Conservation (phyloP, 2,797 vertebrate genomes). For the Brotula barbata region DNA sequence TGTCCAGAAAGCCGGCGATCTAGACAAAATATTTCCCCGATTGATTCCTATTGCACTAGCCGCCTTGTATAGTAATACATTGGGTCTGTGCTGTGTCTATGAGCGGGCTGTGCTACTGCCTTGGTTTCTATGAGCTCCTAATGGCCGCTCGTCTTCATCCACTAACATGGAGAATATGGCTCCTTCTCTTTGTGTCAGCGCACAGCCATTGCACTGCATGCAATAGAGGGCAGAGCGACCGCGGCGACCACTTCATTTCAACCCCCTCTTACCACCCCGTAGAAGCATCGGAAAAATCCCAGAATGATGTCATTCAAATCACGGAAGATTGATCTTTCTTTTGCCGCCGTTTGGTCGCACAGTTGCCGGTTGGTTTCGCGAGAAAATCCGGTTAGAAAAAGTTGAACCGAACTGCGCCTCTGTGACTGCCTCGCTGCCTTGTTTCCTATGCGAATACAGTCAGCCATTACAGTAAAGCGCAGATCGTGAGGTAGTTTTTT, state of each 20-base stretch:
- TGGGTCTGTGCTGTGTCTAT: constrained; percentile 80
- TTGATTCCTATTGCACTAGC: constrained; percentile 79
- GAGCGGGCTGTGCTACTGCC: constrained; percentile 77
- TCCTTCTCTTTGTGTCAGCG: constrained; percentile 93
- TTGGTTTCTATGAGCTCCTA: constrained; percentile 83
- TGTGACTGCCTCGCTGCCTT: constrained; percentile 83
- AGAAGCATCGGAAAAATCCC: constrained; percentile 56
- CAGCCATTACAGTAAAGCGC: constrained; percentile 96
- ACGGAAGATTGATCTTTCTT: constrained; percentile 63
- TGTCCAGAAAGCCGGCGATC: constrained; percentile 64
- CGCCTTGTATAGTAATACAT: constrained; percentile 82
- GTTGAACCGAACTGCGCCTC: constrained; percentile 87
- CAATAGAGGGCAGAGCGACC: constrained; percentile 83
- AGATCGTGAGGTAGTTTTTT: constrained; percentile 80
- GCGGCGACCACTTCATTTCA: constrained; percentile 73
- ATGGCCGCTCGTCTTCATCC: constrained; percentile 89
- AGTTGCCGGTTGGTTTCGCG: constrained; percentile 51
- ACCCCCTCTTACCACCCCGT: constrained; percentile 59
- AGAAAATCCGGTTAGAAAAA: constrained; percentile 84
- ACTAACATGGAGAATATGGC: constrained; percentile 92
- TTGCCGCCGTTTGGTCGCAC: constrained; percentile 64
- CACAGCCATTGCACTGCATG: constrained; percentile 85
- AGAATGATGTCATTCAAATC: constrained; percentile 44
- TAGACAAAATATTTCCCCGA: constrained; percentile 75
- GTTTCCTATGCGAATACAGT: constrained; percentile 92